Evolutionary conservation across 2,888 invertebrate genomes (phyloP).

Genomic region (Blastobasis adustella): DNA sequence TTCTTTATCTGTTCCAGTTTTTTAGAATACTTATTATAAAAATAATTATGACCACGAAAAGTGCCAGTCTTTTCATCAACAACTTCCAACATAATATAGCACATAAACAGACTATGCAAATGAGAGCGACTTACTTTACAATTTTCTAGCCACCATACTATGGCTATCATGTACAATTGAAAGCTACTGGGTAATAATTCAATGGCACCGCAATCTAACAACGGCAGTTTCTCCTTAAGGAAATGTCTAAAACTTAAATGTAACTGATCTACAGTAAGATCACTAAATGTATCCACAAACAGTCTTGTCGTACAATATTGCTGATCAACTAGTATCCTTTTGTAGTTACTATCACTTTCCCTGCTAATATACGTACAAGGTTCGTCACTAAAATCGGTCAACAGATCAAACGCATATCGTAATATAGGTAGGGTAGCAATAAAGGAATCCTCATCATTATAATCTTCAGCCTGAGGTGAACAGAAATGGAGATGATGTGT

Average conservation of each 20-base stretch:
- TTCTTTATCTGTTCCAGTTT: slow-evolving; percentile 46
- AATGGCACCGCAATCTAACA: slow-evolving; percentile 43
- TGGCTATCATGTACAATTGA: slow-evolving; percentile 72
- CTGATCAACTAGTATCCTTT: slow-evolving; percentile 34
- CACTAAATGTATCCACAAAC: slow-evolving; percentile 30
- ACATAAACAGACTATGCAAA: slow-evolving; percentile 74
- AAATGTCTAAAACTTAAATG: slow-evolving; percentile 60
- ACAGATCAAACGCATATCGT: slow-evolving; percentile 70
- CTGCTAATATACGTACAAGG: slow-evolving; percentile 50
- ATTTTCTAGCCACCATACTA: slow-evolving; percentile 76
- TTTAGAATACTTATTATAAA: slow-evolving; percentile 58
- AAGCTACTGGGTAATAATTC: slow-evolving; percentile 71
- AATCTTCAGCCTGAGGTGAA: slow-evolving; percentile 83
- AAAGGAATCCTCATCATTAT: slow-evolving; percentile 74
- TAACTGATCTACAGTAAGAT: slow-evolving; percentile 38
- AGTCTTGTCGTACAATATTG: slow-evolving; percentile 34
- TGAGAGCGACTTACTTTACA: slow-evolving; percentile 55
- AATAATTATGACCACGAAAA: slow-evolving; percentile 59
- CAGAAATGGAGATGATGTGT: slow-evolving; percentile 79
- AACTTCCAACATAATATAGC: slow-evolving; percentile 72
- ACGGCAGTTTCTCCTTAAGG: slow-evolving; percentile 53
- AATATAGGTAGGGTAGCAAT: slow-evolving; percentile 77
- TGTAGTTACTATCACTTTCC: slow-evolving; percentile 41
- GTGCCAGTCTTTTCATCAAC: slow-evolving; percentile 75
- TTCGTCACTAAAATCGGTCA: slow-evolving; percentile 53